Evolutionary conservation across 2,113 vertebrate species (phyloP), one percentile per base, ranked within the genome.

Genomic region (Spizaetus ornatus): DNA sequence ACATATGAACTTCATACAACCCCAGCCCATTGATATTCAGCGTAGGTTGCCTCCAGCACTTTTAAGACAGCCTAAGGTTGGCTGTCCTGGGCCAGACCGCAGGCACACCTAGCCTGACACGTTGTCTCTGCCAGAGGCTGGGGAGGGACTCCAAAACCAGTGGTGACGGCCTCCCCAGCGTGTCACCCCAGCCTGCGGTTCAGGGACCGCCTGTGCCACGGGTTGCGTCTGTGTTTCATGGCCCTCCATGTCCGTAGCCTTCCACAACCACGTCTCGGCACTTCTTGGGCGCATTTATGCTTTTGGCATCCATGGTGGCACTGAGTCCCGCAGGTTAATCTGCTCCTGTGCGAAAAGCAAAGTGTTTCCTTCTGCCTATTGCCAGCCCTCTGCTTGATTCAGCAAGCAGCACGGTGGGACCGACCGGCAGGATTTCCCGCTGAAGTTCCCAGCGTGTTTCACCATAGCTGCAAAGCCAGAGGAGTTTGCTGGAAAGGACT

Each of bases 1-100:
- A 72, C 91, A 36, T 70, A 87, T 55, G 90, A 93, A 87, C 84
- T 94, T 82, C 94, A 78, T 58, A 40, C 97, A 93, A 52, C 84
- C 34, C 70, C 52, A 21, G 90, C 87, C 91, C 45, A 17, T 61
- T 55, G 81, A 82, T 40, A 48, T 3, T 34, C 55, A 38, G 17
- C 7, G 14, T 38, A 53, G 38, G 34, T 73, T 73, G 55, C 34
- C n/a, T 65, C 40, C 15, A 22, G 13, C 10, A 11, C 45, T 58
- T 62, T 78, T 34, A 38, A 42, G 71, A 26, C 45, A 34, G n/a
- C 15, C 18, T 34, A 4, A 16, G n/a, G 55, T 10, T 31, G 56
- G 38, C 10, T 56, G 63, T 53, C 34, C 15, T 6, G 34, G 42
- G 23, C 47, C 53, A 73, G 59, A 22, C 18, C 13, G 18, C n/a